These are phyloP conservation scores for Cyclophora albipunctata DNA, from an alignment of 2,888 invertebrate genomes.

Conservation along the genomic window DNA sequence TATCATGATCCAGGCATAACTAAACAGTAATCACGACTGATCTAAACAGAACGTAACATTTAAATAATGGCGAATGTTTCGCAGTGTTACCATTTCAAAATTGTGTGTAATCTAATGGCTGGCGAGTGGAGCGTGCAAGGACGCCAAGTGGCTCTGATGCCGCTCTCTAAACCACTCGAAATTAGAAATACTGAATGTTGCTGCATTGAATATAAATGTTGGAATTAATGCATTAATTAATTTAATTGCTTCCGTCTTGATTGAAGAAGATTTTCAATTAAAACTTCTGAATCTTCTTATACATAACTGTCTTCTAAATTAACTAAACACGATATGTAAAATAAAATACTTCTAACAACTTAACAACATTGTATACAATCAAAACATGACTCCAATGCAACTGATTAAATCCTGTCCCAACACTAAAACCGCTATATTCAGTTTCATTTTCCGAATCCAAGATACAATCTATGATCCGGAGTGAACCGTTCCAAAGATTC, in stretches of 20 bases:
- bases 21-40: conserved; percentile 1
- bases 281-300: background rate
- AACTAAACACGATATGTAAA: background rate
- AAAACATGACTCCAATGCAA: too few relatives aligned
- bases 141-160: conserved; percentile 13
- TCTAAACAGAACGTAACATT: background rate
- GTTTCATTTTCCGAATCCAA: too few relatives aligned
- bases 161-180: conserved; percentile 6
- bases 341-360: too few relatives aligned
- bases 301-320: background rate
- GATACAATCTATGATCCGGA: too few relatives aligned
- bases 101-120: conserved; percentile 6
- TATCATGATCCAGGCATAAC: too few relatives aligned
- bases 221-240: background rate
- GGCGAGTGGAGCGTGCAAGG: conserved; percentile 14
- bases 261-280: background rate
- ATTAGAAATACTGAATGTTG: background rate
- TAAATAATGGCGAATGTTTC: background rate
- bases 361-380: too few relatives aligned
- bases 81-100: background rate
- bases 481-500: conserved; percentile 1
- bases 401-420: too few relatives aligned
- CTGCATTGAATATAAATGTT: too few relatives aligned
- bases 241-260: conserved; percentile 3
- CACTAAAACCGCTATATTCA: too few relatives aligned